These are phyloP conservation scores for Propithecus perrieri DNA, from an alignment of 2,797 vertebrate genomes.

Conservation along the genomic window DNA sequence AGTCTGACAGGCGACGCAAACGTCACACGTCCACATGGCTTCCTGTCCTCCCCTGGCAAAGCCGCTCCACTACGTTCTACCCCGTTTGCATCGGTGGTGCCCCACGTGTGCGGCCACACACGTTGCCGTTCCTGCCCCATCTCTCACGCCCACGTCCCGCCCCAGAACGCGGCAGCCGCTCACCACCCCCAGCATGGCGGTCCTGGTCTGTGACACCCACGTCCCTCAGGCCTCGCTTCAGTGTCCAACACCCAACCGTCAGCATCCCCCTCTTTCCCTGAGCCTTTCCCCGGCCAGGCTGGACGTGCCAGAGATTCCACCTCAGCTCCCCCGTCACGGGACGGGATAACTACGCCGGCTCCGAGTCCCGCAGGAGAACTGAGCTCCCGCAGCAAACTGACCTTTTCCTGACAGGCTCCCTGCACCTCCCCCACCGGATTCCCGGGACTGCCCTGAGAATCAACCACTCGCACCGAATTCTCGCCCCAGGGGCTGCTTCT, in stretches of 20 bases:
- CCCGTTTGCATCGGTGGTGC: not conserved
- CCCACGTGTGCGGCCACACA: not conserved
- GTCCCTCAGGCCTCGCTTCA: not conserved
- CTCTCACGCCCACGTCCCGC: not conserved
- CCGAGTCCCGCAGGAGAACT: rapidly evolving
- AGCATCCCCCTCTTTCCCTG: not conserved
- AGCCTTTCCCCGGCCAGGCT: not conserved
- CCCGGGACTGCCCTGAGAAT: not conserved
- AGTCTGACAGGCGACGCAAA: not conserved
- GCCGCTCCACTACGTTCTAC: no score
- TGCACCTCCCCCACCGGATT: not conserved
- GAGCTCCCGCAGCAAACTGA: not conserved
- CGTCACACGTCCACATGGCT: no score
- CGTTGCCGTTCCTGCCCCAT: not conserved
- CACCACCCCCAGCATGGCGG: not conserved
- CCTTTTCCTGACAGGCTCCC: rapidly evolving
- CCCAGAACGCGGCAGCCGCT: not conserved
- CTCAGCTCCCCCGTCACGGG: no score
- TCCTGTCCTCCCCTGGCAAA: not conserved
- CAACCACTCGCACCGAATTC: not conserved
- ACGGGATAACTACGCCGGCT: not conserved
- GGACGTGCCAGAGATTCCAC: no score
- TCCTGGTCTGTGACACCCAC: no score
- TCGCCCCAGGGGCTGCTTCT: not conserved
- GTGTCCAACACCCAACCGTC: no score